A percentile compares a stretch with the other conserved stretches of the same genome.
Conservation (phyloP, 2,797 vertebrate species). For the Oreochromis grahami region DNA sequence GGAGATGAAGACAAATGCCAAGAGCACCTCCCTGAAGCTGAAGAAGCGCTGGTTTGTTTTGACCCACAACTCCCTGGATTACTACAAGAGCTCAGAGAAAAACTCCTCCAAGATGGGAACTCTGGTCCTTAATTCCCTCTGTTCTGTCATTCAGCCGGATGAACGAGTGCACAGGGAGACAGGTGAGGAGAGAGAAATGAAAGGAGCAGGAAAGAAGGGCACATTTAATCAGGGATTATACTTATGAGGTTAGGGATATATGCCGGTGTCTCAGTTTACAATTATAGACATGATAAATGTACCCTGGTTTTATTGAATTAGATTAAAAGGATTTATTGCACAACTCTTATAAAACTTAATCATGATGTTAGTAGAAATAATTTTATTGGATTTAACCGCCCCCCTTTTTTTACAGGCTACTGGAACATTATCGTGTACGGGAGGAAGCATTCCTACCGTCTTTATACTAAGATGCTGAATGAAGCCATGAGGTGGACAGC, state of each 20-base stretch:
- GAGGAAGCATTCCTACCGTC: conserved; percentile 87
- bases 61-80: conserved; percentile 89
- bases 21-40: conserved; percentile 87
- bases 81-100: conserved; percentile 89
- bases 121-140: conserved; percentile 90
- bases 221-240: conserved; percentile 42
- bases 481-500: conserved; percentile 92
- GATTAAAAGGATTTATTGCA: not conserved
- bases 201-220: not conserved
- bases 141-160: conserved; percentile 86
- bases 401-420: conserved; percentile 74
- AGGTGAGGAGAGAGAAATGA: conserved; percentile 65
- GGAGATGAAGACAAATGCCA: conserved; percentile 86
- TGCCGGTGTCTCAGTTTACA: not conserved
- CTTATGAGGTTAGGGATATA: not conserved
- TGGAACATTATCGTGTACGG: conserved; percentile 92
- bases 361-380: not conserved
- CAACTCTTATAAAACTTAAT: not conserved
- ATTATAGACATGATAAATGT: not conserved
- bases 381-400: fast-evolving
- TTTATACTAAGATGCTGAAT: conserved; percentile 89
- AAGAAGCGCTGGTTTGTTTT: conserved; percentile 95
- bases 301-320: not conserved
- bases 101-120: conserved; percentile 89
- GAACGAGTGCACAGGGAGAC: conserved; percentile 88